Base-by-base conservation (phyloP, 2,113 vertebrate species). In the Lepus europaeus region DNA sequence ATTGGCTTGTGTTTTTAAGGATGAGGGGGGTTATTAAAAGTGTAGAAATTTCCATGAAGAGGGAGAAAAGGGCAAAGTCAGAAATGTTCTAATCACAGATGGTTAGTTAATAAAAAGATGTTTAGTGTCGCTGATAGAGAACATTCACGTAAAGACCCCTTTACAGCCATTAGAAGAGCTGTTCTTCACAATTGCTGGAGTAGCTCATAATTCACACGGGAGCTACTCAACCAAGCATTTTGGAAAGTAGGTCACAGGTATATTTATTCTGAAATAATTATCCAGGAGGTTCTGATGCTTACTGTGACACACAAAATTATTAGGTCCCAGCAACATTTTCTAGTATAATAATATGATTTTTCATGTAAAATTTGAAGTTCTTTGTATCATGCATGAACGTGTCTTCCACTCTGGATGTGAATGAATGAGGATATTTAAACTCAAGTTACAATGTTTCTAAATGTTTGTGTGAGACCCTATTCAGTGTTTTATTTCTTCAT, bases 211-310 rank as follows among this genome's bases (percentile, higher is more conserved):
- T 63, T 19, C 20, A 3, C 23, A 39, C 0, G 13, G 23, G 31
- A 72, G 12, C 25, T 33, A 0, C 39, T 83, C 64, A 56, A 53
- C 36, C n/a, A 73, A 19, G 27, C 16, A 68, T 13, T 79, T 68
- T 25, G 9, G 9, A 25, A 3, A 66, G n/a, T 90, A 51, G 16
- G 5, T 70, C 22, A 13, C 56, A 95, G 10, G 1, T 59, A 49
- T 33, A 66, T 77, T 88, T 79, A 94, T 76, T 95, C 64, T 39
- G 12, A 94, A 81, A 70, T 29, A 92, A 61, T 85, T 93, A 68
- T 23, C 13, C 5, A 61, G 45, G 31, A 66, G 7, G 53, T 77
- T 45, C 11, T 77, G 39, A 45, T 68, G 16, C 22, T 87, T 68
- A 49, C 74, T 76, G 17, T 78, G 80, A 68, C 3, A 66, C 1